A percentile compares a stretch with the other conserved stretches of the same genome.
Conservation (phyloP, 2,113 vertebrate genomes). For the Prinia subflava region DNA sequence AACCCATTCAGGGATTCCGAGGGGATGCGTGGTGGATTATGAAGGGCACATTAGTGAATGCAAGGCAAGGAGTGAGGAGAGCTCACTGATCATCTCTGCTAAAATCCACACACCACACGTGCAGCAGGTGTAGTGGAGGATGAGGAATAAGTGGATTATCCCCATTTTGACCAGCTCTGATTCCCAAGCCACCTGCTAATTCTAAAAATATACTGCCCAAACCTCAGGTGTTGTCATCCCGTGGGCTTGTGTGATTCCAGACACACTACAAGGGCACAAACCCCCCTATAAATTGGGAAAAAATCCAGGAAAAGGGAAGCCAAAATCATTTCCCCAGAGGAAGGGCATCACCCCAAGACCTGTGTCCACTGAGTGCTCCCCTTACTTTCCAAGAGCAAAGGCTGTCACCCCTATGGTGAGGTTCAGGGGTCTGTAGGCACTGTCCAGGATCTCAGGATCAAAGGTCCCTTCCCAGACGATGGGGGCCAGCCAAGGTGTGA, state of each 20-base stretch:
- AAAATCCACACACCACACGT: not conserved
- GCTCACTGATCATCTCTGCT: not conserved
- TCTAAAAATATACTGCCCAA: not conserved
- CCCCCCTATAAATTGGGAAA: not conserved
- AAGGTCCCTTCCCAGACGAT: slow-evolving; percentile 79
- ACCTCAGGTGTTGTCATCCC: not conserved
- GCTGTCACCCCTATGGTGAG: slow-evolving; percentile 70
- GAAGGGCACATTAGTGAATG: not conserved
- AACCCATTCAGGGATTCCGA: not conserved
- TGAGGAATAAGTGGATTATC: not conserved
- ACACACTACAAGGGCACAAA: not conserved
- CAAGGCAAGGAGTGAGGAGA: not conserved
- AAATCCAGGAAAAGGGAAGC: not conserved
- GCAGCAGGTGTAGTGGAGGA: not conserved
- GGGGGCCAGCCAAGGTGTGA: slow-evolving; percentile 79
- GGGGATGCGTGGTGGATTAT: accelerated
- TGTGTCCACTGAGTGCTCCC: not conserved
- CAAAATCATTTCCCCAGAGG: not conserved
- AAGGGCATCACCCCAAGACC: not conserved
- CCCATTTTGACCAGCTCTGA: not conserved
- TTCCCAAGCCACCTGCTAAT: not conserved
- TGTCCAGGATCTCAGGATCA: slow-evolving; percentile 52
- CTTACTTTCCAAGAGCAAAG: slow-evolving; percentile 76
- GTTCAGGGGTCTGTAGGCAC: slow-evolving; percentile 51
- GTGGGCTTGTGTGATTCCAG: not conserved